These are phyloP conservation scores for Dryocosmus kuriphilus DNA, from an alignment of 2,888 invertebrate genomes.

Conservation along the genomic window DNA sequence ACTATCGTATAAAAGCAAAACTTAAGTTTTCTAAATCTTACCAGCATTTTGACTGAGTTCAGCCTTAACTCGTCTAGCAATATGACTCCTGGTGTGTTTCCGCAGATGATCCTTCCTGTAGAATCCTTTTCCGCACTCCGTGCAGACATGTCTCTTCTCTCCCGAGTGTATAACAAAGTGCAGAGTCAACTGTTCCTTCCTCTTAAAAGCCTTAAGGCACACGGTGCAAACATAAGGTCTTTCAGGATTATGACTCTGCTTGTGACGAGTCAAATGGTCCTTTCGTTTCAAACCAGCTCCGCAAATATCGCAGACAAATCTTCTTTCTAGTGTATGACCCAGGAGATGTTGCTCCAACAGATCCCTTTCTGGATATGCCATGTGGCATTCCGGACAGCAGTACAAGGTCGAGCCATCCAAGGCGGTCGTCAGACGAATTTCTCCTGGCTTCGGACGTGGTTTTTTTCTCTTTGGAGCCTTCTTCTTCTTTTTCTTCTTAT, in stretches of 20 bases:
- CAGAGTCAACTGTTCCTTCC: constrained; percentile 92
- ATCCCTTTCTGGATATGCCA: constrained; percentile 92
- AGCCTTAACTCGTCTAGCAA: constrained; percentile 90
- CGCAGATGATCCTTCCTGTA: constrained; percentile 92
- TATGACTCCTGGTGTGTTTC: constrained; percentile 91
- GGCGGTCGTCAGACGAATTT: constrained; percentile 89
- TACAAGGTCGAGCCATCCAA: constrained; percentile 90
- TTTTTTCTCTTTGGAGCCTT: constrained; percentile 89
- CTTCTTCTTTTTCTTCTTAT: constrained; percentile 89
- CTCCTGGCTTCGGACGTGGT: constrained; percentile 90
- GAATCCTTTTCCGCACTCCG: constrained; percentile 93
- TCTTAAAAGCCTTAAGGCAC: constrained; percentile 92
- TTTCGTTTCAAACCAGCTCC: constrained; percentile 92
- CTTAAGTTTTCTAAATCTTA: constrained; percentile 55
- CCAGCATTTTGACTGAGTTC: constrained; percentile 86
- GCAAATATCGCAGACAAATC: constrained; percentile 93
- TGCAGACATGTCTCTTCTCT: constrained; percentile 91
- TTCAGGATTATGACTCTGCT: constrained; percentile 93
- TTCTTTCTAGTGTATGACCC: constrained; percentile 90
- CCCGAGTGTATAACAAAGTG: constrained; percentile 95
- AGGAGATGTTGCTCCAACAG: constrained; percentile 91
- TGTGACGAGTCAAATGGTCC: constrained; percentile 91
- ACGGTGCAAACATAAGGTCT: constrained; percentile 93
- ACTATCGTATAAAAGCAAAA: not conserved
- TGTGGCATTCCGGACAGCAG: constrained; percentile 93